Base-by-base conservation (phyloP, 2,888 invertebrate genomes). In the Epinotia demarniana region DNA sequence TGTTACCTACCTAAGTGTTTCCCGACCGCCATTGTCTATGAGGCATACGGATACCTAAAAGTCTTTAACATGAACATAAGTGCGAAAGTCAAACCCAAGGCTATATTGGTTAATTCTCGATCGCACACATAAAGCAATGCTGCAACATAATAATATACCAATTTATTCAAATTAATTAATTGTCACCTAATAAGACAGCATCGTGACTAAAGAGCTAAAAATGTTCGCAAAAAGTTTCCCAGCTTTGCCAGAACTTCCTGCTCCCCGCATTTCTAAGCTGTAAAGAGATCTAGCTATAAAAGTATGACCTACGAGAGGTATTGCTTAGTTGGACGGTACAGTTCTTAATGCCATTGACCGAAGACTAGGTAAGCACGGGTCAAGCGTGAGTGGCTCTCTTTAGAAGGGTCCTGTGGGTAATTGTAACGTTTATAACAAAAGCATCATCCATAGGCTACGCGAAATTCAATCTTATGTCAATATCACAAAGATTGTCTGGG, bases 261-360 rank as follows among this genome's bases (percentile, higher is more conserved):
- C 16, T 39, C 23, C 39, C 53, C 72, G 11, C 55, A 27, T 62
- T 43, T 53, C 46, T 53, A 5, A 60, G 33, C 8, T 19, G n/a
- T 53, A n/a, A 18, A 19, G 33, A 27, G 58, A 43, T 46, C 19
- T 13, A n/a, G 49, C n/a, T 60, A 43, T 64, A 66, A 60, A 61
- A 68, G 49, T 57, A 55, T 60, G 60, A 66, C 64, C 60, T 64
- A 39, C 53, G 33, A n/a, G 49, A 49, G 64, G 53, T 66, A 64
- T 53, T 60, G 39, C 12, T 60, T n/a, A 27, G 18, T 53, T 71
- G 64, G 70, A 23, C 49, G 60, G 55, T 46, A 70, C 27, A 43
- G 60, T 67, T 71, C 13, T 63, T 72, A 76, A 76, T 69, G 91
- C 87, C 91, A 90, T 87, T 88, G 91, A 70, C 75, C 75, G 69